Conservation (phyloP, 2,113 vertebrate species). For the Ammodytes marinus region DNA sequence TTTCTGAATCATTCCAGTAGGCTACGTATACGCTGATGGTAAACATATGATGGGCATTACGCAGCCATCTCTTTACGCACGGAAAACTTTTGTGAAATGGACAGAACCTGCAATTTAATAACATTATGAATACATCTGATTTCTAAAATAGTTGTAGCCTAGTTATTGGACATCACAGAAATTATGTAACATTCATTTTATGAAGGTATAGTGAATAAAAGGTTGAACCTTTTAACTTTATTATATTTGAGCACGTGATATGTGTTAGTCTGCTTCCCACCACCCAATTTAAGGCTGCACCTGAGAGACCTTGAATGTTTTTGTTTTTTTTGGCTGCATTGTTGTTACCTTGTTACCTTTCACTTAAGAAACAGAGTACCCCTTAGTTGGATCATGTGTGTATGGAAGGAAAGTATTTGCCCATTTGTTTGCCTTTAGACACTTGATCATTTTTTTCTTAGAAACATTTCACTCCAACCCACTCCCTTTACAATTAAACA, state of each 20-base stretch:
- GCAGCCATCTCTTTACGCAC: constrained; percentile 27
- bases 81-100: constrained; percentile 40
- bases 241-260: background rate
- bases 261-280: background rate
- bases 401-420: background rate
- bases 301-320: background rate
- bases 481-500: background rate
- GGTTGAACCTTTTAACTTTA: background rate
- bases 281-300: background rate
- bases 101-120: background rate
- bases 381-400: background rate
- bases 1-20: constrained; percentile 4
- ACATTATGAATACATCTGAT: constrained; percentile 55
- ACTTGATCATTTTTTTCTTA: background rate
- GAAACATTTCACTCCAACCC: too few species aligned
- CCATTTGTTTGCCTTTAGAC: background rate
- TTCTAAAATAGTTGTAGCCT: background rate
- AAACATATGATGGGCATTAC: background rate
- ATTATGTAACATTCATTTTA: constrained; percentile 8
- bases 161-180: constrained; percentile 9
- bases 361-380: background rate
- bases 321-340: background rate
- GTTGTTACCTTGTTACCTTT: background rate
- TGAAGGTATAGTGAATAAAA: background rate
- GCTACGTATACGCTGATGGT: constrained; percentile 9